Percentiles rank a stretch among this genome's conserved stretches.
Conservation (phyloP, 2,797 vertebrate species). For the Okamejei kenojei region DNA sequence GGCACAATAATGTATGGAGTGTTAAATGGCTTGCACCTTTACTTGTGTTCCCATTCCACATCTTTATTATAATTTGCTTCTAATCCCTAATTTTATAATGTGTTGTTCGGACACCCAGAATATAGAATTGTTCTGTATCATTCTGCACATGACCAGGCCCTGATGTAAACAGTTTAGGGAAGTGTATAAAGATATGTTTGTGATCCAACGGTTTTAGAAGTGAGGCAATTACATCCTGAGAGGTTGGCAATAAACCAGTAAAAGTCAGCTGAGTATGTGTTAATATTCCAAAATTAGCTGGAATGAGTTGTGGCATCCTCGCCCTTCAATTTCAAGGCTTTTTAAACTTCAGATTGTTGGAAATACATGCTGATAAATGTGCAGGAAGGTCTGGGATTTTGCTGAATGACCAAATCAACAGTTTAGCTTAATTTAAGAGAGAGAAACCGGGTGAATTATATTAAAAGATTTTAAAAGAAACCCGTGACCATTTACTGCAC, state of each 20-base stretch:
- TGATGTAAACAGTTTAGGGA: neutral
- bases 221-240: neutral
- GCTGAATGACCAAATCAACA: neutral
- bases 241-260: neutral
- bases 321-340: neutral
- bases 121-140: neutral
- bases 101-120: neutral
- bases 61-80: neutral
- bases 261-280: neutral
- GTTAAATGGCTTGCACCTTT: neutral
- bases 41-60: neutral
- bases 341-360: neutral
- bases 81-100: neutral
- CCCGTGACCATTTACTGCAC: neutral
- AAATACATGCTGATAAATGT: neutral
- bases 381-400: neutral
- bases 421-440: neutral
- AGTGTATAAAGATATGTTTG: neutral
- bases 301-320: neutral
- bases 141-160: neutral
- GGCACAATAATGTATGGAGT: neutral
- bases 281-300: constrained; percentile 1
- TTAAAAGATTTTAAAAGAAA: neutral
- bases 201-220: neutral
- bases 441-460: neutral